phyloP scores from a whole-genome alignment of 1,140 invertebrate species.

The Drosophila triauraria region DNA sequence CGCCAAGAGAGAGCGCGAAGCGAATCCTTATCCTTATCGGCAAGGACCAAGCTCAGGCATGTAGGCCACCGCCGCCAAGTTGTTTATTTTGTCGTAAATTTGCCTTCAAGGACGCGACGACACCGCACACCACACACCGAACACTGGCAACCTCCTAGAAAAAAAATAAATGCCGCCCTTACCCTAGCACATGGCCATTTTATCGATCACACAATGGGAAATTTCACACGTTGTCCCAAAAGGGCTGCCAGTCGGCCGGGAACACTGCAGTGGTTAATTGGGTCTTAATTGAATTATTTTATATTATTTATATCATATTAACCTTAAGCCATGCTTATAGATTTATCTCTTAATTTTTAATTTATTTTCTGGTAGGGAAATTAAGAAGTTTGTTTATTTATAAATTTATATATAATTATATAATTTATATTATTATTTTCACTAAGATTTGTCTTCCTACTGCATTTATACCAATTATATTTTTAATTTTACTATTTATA shows the following conservation, averaged over 20 bases:
- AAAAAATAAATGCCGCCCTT: conserved; percentile 3
- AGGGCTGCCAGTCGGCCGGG: conserved; percentile 1
- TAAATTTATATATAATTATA: too few relatives aligned
- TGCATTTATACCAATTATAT: too few relatives aligned
- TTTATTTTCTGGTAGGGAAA: not conserved
- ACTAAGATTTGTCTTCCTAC: too few relatives aligned
- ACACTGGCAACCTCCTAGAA: not conserved
- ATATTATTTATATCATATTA: not conserved
- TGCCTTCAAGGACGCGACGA: conserved; percentile 66
- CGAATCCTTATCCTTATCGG: conserved; percentile 69
- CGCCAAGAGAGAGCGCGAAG: conserved; percentile 30
- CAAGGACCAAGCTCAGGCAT: conserved; percentile 20
- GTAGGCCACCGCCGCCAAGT: conserved; percentile 54
- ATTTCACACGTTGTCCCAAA: conserved; percentile 71
- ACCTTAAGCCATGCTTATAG: too few relatives aligned
- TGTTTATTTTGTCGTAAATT: conserved; percentile 81
- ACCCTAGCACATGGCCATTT: conserved; percentile 47
- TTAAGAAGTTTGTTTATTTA: not conserved
- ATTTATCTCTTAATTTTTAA: too few relatives aligned
- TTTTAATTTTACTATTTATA: too few relatives aligned
- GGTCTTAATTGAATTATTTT: not conserved
- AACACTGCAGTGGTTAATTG: not conserved
- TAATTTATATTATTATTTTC: too few relatives aligned
- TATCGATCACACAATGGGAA: conserved; percentile 82
- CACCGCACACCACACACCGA: conserved; percentile 23